phyloP scores from a whole-genome alignment of 1,140 invertebrate genomes.

The Pachyrhynchus sulphureomaculatus region DNA sequence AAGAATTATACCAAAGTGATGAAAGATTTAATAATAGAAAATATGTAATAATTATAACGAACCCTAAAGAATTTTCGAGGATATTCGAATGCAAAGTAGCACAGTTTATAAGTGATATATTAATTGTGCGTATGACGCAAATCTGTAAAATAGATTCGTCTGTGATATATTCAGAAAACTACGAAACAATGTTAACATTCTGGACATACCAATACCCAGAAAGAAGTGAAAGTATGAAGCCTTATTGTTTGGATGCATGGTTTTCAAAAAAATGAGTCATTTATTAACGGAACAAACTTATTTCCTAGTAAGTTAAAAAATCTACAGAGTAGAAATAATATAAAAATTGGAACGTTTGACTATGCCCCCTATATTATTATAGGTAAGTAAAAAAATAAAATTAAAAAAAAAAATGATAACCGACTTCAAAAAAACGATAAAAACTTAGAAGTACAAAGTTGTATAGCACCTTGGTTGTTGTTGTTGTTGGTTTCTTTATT shows the following conservation, averaged over 20 bases:
- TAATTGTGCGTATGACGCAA: not conserved
- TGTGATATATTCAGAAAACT: not conserved
- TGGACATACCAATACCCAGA: not conserved
- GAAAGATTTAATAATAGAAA: constrained; percentile 3
- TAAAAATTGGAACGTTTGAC: not conserved
- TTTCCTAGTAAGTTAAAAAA: not conserved
- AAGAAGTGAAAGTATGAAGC: not conserved
- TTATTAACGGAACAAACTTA: not conserved
- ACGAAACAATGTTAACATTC: not conserved
- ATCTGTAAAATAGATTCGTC: too few species aligned
- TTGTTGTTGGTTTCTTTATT: too few species aligned
- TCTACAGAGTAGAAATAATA: not conserved
- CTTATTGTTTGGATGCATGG: not conserved
- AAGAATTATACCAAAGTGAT: not conserved
- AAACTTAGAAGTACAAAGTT: too few species aligned
- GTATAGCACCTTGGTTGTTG: too few species aligned
- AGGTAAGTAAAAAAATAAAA: not conserved
- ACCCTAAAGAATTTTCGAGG: not conserved
- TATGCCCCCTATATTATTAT: not conserved
- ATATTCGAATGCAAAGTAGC: not conserved
- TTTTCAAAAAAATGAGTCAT: not conserved
- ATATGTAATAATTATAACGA: not conserved
- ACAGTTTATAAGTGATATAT: not conserved
- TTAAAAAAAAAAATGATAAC: too few species aligned
- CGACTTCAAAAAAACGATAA: too few species aligned